These are phyloP conservation scores for Mythimna ferrago DNA, from an alignment of 2,888 invertebrate species.

Conservation along the genomic window DNA sequence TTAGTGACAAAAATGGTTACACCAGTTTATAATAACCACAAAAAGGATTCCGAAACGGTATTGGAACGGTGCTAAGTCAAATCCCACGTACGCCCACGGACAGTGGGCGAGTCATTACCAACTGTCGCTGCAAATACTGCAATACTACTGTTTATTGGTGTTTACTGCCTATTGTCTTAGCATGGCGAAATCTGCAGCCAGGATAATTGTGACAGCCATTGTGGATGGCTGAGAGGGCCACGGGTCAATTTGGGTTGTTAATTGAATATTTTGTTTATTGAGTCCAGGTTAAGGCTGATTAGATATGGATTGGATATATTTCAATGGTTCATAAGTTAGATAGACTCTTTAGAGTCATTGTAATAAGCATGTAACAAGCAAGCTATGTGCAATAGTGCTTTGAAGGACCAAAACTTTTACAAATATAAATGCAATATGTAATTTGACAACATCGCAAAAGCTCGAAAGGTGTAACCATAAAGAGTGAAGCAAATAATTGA, in stretches of 20 bases:
- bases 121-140: conserved; percentile 54
- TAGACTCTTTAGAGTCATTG: too few relatives aligned
- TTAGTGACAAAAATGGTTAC: conserved; percentile 13
- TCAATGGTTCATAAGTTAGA: background rate
- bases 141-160: conserved; percentile 59
- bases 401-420: background rate
- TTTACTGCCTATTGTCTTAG: conserved; percentile 63
- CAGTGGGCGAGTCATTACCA: conserved; percentile 62
- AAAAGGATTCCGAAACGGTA: conserved; percentile 53
- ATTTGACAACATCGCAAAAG: background rate
- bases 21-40: conserved; percentile 30
- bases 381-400: background rate
- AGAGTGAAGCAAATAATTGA: conserved; percentile 5
- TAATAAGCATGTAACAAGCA: too few relatives aligned
- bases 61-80: conserved; percentile 55
- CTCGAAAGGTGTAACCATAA: background rate
- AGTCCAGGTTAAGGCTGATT: conserved; percentile 11
- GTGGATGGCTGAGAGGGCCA: conserved; percentile 50
- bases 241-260: conserved; percentile 52
- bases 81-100: conserved; percentile 56
- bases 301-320: background rate
- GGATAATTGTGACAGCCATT: conserved; percentile 48
- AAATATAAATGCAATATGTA: background rate
- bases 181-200: conserved; percentile 57
- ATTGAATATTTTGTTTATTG: conserved; percentile 54